Conservation (phyloP, 2,888 invertebrate genomes). For the Drosophila mercatorum region DNA sequence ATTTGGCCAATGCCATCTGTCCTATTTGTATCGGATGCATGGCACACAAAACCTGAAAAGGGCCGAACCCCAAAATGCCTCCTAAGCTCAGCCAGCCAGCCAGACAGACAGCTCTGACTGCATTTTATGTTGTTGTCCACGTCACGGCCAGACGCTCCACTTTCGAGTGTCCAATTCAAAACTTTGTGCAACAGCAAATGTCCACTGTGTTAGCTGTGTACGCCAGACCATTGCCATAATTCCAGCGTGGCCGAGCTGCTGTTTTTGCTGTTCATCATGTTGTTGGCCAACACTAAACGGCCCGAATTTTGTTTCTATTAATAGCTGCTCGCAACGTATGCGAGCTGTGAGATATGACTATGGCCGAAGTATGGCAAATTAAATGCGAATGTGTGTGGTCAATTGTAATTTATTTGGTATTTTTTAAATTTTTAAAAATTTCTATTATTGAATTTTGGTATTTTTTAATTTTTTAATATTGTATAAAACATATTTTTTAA, state of each 20-base stretch:
- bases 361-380: neutral
- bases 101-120: slow-evolving; percentile 31
- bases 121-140: slow-evolving; percentile 67
- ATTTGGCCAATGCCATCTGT: slow-evolving; percentile 41
- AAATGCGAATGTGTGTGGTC: neutral
- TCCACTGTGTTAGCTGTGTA: slow-evolving; percentile 22
- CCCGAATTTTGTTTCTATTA: neutral
- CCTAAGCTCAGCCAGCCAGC: slow-evolving; percentile 16
- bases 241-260: slow-evolving; percentile 19
- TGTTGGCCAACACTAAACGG: slow-evolving; percentile 26
- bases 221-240: slow-evolving; percentile 11
- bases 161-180: slow-evolving; percentile 62
- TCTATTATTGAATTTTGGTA: neutral
- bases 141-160: slow-evolving; percentile 59
- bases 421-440: no score
- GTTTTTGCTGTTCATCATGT: slow-evolving; percentile 50
- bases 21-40: slow-evolving; percentile 59
- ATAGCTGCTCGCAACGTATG: slow-evolving; percentile 15
- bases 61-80: slow-evolving; percentile 51
- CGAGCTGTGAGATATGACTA: neutral
- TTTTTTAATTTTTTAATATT: neutral
- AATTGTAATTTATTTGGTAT: neutral
- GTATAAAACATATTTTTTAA: neutral
- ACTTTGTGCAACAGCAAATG: slow-evolving; percentile 50
- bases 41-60: slow-evolving; percentile 59